phyloP scores from a whole-genome alignment of 2,888 invertebrate species.

The Cerceris ruficornis region DNA sequence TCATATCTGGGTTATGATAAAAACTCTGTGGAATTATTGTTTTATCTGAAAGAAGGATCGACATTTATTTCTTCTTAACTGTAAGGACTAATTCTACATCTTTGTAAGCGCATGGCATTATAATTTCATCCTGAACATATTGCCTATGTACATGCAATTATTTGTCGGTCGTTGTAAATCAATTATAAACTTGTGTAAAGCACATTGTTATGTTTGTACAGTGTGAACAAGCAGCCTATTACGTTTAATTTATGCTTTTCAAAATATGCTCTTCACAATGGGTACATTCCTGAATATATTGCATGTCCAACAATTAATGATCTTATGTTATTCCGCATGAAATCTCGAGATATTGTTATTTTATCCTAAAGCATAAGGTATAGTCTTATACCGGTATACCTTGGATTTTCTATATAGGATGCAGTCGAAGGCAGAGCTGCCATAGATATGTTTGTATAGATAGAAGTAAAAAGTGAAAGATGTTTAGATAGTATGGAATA shows the following conservation, averaged over 20 bases:
- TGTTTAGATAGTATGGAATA: background rate
- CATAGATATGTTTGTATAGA: background rate
- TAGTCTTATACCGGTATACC: constrained; percentile 33
- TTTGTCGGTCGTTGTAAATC: constrained; percentile 4
- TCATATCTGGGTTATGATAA: background rate
- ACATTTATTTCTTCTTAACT: background rate
- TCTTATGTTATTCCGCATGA: constrained; percentile 58
- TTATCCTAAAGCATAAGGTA: constrained; percentile 60
- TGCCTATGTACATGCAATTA: background rate
- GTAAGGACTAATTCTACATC: background rate
- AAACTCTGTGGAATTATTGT: background rate
- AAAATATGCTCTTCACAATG: constrained; percentile 27
- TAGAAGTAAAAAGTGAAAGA: background rate
- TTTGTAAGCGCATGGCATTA: background rate
- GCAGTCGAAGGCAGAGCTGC: background rate
- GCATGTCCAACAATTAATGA: constrained; percentile 57
- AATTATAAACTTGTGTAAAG: constrained; percentile 27
- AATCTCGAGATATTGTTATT: constrained; percentile 39
- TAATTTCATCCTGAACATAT: background rate
- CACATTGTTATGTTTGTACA: constrained; percentile 39
- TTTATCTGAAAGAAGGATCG: too few species aligned
- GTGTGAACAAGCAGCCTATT: constrained; percentile 34
- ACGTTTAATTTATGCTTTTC: constrained; percentile 45
- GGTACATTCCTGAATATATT: constrained; percentile 42
- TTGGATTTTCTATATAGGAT: background rate